Percentiles rank a stretch among this genome's conserved stretches.
These are phyloP conservation scores for Trachelus tabidus DNA, from an alignment of 2,888 invertebrate genomes.

Conservation along the genomic window DNA sequence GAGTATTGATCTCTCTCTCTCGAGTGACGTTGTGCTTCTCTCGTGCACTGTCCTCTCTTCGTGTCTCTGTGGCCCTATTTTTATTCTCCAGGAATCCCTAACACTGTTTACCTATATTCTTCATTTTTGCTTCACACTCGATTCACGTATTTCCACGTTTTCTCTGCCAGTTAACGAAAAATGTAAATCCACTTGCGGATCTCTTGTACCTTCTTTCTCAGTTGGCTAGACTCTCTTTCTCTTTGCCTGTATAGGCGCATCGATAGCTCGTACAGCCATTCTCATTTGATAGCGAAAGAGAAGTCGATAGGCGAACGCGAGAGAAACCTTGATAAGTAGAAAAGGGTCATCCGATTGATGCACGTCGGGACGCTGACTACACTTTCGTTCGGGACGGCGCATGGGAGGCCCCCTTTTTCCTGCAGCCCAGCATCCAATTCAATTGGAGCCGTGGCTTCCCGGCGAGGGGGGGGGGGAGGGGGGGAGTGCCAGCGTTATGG, in stretches of 20 bases:
- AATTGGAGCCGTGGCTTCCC: background rate
- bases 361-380: background rate
- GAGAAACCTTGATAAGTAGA: slow-evolving; percentile 1
- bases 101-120: too few species aligned
- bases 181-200: too few species aligned
- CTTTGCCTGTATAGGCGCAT: too few species aligned
- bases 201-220: too few species aligned
- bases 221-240: too few species aligned
- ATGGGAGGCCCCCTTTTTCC: background rate
- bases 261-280: background rate
- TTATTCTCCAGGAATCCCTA: slow-evolving; percentile 1
- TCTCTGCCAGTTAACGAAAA: too few species aligned
- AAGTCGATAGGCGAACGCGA: background rate
- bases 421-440: background rate
- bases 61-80: background rate
- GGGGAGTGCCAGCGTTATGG: background rate
- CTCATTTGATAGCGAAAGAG: background rate
- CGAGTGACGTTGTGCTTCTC: slow-evolving; percentile 10
- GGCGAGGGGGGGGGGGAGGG: too few species aligned
- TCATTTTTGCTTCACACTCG: too few species aligned
- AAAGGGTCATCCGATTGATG: background rate
- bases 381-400: background rate
- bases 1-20: slow-evolving; percentile 25
- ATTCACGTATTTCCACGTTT: too few species aligned
- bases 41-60: background rate